Evolutionary conservation across 2,888 invertebrate genomes (phyloP).

Genomic region (Arrhopalites spinosus): DNA sequence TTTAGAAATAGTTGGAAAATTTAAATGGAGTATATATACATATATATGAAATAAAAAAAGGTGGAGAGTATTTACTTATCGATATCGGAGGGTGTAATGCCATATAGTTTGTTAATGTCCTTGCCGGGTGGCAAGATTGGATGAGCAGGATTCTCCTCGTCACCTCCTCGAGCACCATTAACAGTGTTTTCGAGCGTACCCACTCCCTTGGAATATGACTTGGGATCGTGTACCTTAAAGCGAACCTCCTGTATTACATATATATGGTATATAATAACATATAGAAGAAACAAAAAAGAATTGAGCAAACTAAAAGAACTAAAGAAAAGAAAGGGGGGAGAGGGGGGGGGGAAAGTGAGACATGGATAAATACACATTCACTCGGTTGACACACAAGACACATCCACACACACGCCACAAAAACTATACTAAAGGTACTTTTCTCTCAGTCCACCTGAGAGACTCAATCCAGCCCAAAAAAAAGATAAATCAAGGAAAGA

Average conservation of each 20-base stretch:
- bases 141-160: conserved; percentile 61
- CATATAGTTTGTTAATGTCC: conserved; percentile 78
- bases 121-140: conserved; percentile 81
- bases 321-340: background rate
- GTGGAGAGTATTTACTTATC: conserved; percentile 70
- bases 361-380: conserved; percentile 8
- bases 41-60: background rate
- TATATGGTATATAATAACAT: background rate
- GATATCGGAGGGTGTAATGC: conserved; percentile 93
- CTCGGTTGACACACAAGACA: background rate
- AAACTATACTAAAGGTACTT: no score
- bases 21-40: background rate
- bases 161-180: conserved; percentile 73
- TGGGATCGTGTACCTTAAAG: conserved; percentile 92
- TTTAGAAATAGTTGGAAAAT: no score
- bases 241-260: conserved; percentile 76
- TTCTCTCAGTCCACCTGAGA: no score
- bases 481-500: conserved; percentile 18
- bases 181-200: conserved; percentile 89
- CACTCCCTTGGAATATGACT: conserved; percentile 84
- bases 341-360: conserved; percentile 6
- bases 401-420: no score
- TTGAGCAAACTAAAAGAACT: background rate
- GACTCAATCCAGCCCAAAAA: background rate
- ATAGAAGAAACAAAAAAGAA: conserved; percentile 43